Evolutionary conservation across 2,797 vertebrate species (phyloP).

Genomic region (Urocyon cinereoargenteus): DNA sequence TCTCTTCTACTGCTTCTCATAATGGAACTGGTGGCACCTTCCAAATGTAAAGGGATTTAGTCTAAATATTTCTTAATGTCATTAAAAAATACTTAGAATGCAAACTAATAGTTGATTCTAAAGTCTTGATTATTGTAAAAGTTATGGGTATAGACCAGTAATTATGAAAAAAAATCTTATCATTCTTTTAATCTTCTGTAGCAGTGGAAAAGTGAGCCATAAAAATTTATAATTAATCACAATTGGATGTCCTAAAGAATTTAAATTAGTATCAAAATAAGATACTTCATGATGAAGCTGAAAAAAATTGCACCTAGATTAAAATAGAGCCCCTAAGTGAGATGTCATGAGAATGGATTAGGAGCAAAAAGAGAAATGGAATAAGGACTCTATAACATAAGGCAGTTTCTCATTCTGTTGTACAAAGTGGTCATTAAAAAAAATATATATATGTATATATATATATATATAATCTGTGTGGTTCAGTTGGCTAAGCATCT

Average conservation of each 20-base stretch:
- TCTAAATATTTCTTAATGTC: neutral
- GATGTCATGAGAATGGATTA: neutral
- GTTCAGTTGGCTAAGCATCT: neutral
- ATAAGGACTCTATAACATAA: neutral
- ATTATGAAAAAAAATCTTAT: neutral
- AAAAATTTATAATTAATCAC: neutral
- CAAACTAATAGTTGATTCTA: neutral
- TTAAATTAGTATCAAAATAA: neutral
- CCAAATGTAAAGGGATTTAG: neutral
- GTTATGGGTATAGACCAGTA: neutral
- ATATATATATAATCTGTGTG: too few species aligned
- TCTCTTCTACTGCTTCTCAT: neutral
- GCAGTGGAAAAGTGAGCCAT: neutral
- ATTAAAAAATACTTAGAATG: neutral
- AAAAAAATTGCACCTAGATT: neutral
- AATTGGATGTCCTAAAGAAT: neutral
- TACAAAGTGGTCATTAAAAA: neutral
- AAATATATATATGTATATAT: neutral
- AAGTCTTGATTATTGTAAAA: neutral
- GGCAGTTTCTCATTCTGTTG: neutral
- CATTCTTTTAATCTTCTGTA: neutral
- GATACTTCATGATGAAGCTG: neutral
- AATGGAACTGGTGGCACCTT: neutral
- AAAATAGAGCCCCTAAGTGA: neutral
- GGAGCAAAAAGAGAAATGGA: neutral